These are phyloP conservation scores for Grantiella picta DNA, from an alignment of 2,113 vertebrate genomes.

Conservation along the genomic window DNA sequence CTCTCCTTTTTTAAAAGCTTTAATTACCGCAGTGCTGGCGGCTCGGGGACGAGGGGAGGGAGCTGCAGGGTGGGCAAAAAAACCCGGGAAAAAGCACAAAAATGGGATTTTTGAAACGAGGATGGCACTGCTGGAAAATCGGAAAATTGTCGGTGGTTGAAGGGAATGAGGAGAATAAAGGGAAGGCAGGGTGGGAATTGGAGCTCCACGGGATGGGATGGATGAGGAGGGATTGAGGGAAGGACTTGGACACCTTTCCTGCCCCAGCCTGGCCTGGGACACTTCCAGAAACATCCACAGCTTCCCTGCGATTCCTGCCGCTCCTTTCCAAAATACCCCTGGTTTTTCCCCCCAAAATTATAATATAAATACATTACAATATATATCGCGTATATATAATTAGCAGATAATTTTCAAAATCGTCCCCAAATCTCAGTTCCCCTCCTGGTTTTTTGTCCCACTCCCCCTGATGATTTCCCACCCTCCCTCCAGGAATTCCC, in stretches of 20 bases:
- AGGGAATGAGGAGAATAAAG: too few species aligned
- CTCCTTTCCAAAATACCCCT: accelerated
- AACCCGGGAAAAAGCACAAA: background rate
- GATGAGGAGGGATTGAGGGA: background rate
- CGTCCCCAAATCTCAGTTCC: accelerated
- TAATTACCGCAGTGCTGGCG: background rate
- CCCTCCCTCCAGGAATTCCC: background rate
- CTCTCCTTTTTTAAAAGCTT: background rate
- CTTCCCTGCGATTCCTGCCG: background rate
- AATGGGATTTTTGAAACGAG: accelerated
- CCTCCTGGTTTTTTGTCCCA: accelerated
- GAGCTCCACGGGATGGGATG: accelerated
- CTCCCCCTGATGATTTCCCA: background rate
- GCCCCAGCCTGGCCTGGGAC: background rate
- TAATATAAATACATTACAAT: too few species aligned
- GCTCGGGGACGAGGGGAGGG: background rate
- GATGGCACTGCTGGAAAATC: accelerated
- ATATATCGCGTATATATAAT: too few species aligned
- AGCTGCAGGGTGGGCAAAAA: background rate
- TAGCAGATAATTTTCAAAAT: too few species aligned
- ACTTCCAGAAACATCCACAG: background rate
- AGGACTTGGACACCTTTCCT: background rate
- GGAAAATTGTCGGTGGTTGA: background rate
- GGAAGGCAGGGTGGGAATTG: background rate
- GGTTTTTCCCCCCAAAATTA: background rate